phyloP scores from a whole-genome alignment of 2,113 vertebrate genomes.

The Penelope pileata region DNA sequence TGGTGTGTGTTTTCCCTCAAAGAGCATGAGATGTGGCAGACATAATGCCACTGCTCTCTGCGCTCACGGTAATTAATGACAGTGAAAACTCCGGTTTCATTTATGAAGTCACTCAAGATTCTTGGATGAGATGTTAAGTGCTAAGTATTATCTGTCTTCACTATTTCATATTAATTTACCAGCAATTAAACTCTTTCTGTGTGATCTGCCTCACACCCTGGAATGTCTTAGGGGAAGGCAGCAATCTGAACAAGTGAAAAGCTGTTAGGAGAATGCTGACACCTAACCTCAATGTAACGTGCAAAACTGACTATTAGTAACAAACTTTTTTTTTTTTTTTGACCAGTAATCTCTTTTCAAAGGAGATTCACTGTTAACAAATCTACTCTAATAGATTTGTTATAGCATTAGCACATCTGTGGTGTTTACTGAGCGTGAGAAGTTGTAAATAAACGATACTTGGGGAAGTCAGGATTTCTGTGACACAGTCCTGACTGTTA shows the following conservation, averaged over 20 bases:
- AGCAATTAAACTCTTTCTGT: not conserved
- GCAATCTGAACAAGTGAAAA: not conserved
- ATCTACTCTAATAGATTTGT: not conserved
- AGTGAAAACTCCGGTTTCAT: too few species aligned
- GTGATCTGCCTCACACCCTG: not conserved
- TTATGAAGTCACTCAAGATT: not conserved
- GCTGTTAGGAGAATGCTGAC: not conserved
- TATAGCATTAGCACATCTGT: not conserved
- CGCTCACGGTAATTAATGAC: not conserved
- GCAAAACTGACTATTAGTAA: not conserved
- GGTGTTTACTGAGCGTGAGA: not conserved
- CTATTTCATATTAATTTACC: not conserved
- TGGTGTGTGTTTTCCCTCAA: not conserved
- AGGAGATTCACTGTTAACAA: fast-evolving
- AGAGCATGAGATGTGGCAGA: not conserved
- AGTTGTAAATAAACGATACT: not conserved
- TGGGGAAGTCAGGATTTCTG: not conserved
- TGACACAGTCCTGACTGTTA: not conserved
- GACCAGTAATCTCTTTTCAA: not conserved
- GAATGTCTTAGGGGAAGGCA: not conserved
- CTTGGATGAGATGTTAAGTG: not conserved
- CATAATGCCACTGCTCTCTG: not conserved
- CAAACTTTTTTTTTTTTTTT: not conserved
- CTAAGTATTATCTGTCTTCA: not conserved
- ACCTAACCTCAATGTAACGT: not conserved